Evolutionary conservation across 1,140 invertebrate species (phyloP), one percentile per base, ranked within the genome.

Genomic region (Matsumurasca onukii): DNA sequence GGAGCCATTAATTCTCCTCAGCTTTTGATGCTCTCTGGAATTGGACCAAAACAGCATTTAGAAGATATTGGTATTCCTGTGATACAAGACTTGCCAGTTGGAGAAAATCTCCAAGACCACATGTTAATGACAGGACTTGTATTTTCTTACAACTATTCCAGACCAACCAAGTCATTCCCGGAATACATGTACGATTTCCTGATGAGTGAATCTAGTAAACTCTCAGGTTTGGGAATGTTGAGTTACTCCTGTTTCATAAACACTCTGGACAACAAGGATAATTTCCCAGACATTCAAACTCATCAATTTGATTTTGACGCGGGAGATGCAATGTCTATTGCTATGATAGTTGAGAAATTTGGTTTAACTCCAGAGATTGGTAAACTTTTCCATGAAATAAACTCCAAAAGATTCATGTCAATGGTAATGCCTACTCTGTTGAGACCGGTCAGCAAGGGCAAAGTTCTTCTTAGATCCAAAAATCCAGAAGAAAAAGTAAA

Each of bases 221-320:
- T 68, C 3, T 92, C 91, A 0, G 88, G 87, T 0, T 77, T 93
- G 0, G 91, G 91, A 0, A 92, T 92, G 30, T 76, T 77, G 1
- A 91, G 94, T 79, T 91, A 91, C 1, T 80, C 93, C 39, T 92
- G 89, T 0, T 94, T 93, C 75, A 85, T 94, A 0, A 92, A 92
- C 70, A 93, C 92, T 0, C 88, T 86, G 67, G 92, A 87, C 72
- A 91, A 90, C 0, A 84, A 68, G n/a, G 17, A 91, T 75, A 76
- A 79, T 52, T 92, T 88, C 82, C 92, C 92, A 0, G 92, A 94
- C 72, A 87, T 94, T 65, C 90, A 94, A 71, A 90, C 93, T 66
- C 91, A 94, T 12, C 31, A 59, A 67, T 91, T 93, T 87, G 90
- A 90, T 1, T 90, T 92, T 0, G 91, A 91, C 0, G 90, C 89